phyloP scores from a whole-genome alignment of 2,113 vertebrate species.

The Coptodon bakossiorum region DNA sequence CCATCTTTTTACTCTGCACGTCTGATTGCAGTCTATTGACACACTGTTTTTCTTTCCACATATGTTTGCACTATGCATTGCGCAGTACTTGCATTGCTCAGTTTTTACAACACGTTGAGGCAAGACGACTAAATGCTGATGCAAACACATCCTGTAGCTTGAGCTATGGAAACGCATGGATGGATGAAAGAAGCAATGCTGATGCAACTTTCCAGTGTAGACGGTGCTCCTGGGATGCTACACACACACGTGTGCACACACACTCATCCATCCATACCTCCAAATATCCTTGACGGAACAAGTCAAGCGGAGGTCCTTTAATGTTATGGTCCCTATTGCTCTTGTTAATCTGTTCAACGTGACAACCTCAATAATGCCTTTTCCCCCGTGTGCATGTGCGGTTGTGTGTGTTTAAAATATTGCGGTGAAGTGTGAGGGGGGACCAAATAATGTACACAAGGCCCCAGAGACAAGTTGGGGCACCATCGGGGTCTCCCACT shows the following conservation, averaged over 20 bases:
- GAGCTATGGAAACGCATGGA: not conserved
- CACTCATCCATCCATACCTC: not conserved
- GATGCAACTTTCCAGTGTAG: constrained; percentile 36
- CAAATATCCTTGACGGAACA: constrained; percentile 35
- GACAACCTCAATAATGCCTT: constrained; percentile 40
- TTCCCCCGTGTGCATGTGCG: not conserved
- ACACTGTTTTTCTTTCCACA: not conserved
- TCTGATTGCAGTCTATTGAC: constrained; percentile 10
- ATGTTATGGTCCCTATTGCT: constrained; percentile 41
- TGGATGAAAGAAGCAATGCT: constrained; percentile 8
- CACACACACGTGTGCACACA: not conserved
- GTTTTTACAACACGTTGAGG: constrained; percentile 16
- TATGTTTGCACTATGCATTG: constrained; percentile 7
- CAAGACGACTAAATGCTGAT: constrained; percentile 50
- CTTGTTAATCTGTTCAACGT: constrained; percentile 44
- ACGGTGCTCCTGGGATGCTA: not conserved
- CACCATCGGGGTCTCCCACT: constrained; percentile 4
- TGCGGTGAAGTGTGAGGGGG: not conserved
- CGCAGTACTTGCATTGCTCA: not conserved
- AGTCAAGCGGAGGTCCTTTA: constrained; percentile 47
- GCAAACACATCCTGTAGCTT: constrained; percentile 27
- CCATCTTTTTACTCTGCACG: not conserved
- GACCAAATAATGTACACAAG: constrained; percentile 25
- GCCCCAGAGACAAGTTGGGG: constrained; percentile 27
- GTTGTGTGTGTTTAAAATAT: constrained; percentile 12